phyloP scores from a whole-genome alignment of 2,113 vertebrate species.

The Orycteropus afer region DNA sequence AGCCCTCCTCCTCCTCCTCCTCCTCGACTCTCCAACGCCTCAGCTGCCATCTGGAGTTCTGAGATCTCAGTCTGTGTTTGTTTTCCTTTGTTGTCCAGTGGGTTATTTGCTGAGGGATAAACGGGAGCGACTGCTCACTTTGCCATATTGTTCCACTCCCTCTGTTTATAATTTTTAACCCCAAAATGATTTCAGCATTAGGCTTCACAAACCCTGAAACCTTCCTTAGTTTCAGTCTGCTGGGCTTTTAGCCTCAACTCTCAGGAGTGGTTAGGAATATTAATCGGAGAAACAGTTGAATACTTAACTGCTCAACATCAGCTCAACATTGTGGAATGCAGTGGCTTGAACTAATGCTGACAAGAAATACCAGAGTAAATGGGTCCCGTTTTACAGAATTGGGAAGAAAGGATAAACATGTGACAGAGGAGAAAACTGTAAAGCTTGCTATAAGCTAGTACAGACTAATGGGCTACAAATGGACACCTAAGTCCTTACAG shows the following conservation, averaged over 20 bases:
- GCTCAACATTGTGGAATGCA: not conserved
- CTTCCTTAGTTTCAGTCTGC: not conserved
- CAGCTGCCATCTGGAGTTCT: not conserved
- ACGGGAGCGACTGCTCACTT: not conserved
- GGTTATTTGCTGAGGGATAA: not conserved
- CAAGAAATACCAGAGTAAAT: not conserved
- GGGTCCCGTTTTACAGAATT: not conserved
- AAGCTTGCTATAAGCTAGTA: not conserved
- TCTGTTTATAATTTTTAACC: not conserved
- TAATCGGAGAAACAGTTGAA: conserved; percentile 16
- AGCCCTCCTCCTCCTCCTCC: no score
- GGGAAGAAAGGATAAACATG: conserved; percentile 19
- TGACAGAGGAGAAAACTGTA: not conserved
- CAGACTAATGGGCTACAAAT: not conserved
- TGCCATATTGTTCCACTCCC: not conserved
- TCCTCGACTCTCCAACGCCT: no score
- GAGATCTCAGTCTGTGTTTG: not conserved
- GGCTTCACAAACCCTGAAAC: conserved; percentile 10
- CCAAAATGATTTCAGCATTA: not conserved
- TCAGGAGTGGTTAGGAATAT: conserved; percentile 21
- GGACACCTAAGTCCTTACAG: not conserved
- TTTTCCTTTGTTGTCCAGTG: not conserved
- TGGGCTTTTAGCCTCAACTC: not conserved
- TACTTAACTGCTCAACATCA: not conserved
- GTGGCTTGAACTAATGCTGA: not conserved